Conservation (phyloP, 2,888 invertebrate genomes). For the Ditula angustiorana region DNA sequence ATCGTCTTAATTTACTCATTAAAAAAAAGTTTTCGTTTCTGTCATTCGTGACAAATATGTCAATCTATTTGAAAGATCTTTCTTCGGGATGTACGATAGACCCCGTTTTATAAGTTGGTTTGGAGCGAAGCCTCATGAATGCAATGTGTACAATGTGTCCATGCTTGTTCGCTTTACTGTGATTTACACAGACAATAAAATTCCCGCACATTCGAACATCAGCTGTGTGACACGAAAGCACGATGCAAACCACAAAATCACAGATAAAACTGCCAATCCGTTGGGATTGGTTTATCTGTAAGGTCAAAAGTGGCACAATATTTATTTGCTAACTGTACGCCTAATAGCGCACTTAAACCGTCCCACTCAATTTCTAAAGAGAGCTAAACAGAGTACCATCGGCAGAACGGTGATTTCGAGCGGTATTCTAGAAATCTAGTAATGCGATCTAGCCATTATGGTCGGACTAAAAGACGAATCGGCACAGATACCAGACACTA, state of each 20-base stretch:
- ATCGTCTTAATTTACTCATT: background rate
- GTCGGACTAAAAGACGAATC: slow-evolving; percentile 55
- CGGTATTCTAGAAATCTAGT: slow-evolving; percentile 67
- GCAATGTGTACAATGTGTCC: background rate
- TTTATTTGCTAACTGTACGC: slow-evolving; percentile 38
- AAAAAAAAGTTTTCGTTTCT: background rate
- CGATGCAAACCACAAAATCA: slow-evolving; percentile 23
- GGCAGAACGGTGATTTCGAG: slow-evolving; percentile 59
- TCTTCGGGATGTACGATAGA: background rate
- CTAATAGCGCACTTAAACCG: slow-evolving; percentile 35
- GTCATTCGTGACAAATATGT: background rate
- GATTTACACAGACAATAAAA: too few species aligned
- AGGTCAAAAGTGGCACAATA: slow-evolving; percentile 29
- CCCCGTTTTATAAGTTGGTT: background rate
- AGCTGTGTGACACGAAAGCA: slow-evolving; percentile 6
- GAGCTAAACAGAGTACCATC: slow-evolving; percentile 48
- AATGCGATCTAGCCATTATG: slow-evolving; percentile 54
- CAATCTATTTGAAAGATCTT: too few species aligned
- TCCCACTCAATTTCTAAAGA: slow-evolving; percentile 40
- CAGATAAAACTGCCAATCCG: slow-evolving; percentile 26
- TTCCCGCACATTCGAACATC: too few species aligned
- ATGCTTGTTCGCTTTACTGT: too few species aligned
- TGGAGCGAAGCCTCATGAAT: background rate
- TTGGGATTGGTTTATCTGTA: too few species aligned
- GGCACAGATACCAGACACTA: slow-evolving; percentile 51